Base-by-base conservation (phyloP, 2,888 invertebrate species). In the Sinotaia quadrata region DNA sequence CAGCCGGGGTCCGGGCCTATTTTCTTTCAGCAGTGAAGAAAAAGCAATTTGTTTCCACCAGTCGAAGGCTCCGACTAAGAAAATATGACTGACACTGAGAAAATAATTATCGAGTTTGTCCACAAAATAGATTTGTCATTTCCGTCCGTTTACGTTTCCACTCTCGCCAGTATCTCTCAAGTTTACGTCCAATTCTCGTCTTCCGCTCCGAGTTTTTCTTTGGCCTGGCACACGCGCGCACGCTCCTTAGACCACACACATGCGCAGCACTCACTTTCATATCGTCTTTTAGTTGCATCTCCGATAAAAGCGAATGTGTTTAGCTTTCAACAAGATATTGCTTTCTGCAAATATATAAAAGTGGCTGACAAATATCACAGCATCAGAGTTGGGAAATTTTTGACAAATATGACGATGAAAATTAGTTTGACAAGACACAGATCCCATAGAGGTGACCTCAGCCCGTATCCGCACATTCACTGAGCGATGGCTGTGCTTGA, bases 31-130 rank as follows among this genome's bases (percentile, higher is more conserved):
- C 54, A 8, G 54, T 24, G 54, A 27, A 54, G 29, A 37, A 58
- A 58, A 54, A 54, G 54, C 63, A 54, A 31, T 54, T 54, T 63
- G 63, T 63, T 63, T 51, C 54, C 21, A 37, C 34, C 63, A 63
- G 31, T 37, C 29, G 63, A 41, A 54, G 33, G 63, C 18, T n/a
- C 31, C n/a, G 54, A 54, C 63, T 54, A 36, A 27, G 41, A 63
- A 63, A 63, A 63, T 63, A 63, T 63, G 54, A 54, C 51, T 54
- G 63, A 63, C 63, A 54, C 63, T 63, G 63, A 63, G 54, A 63
- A 63, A 63, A 54, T 63, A 63, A 63, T 54, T 54, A 63, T 29
- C 37, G 34, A 52, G 54, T 63, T 41, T 63, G 63, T 37, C 54
- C 54, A 41, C 63, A 54, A 54, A 63, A 63, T 54, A 54, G 54